phyloP scores from a whole-genome alignment of 2,113 vertebrate species.

The Gymnobelideus leadbeateri region DNA sequence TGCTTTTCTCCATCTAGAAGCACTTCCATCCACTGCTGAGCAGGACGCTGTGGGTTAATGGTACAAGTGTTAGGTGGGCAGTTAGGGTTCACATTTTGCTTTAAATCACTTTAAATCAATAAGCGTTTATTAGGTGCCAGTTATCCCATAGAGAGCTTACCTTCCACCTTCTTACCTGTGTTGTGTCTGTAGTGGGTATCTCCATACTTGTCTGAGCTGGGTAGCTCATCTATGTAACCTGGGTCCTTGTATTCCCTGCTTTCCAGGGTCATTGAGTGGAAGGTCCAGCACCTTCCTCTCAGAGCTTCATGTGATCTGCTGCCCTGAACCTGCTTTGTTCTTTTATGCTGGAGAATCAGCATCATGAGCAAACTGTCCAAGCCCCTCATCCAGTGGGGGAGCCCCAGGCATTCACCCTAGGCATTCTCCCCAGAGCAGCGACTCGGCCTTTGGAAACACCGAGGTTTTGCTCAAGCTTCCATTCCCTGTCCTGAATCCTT shows the following conservation, averaged over 20 bases:
- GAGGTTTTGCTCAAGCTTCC: neutral
- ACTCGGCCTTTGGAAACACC: neutral
- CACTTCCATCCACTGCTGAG: neutral
- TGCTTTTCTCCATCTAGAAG: neutral
- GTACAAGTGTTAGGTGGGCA: neutral
- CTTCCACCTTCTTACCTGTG: neutral
- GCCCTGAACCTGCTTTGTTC: neutral
- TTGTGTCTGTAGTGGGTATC: neutral
- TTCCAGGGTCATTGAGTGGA: neutral
- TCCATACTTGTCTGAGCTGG: neutral
- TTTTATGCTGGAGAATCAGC: neutral
- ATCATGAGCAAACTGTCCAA: neutral
- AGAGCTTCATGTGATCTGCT: neutral
- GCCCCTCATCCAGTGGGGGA: too few species aligned
- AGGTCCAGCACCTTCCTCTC: neutral
- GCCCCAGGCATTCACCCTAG: neutral
- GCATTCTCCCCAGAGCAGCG: conserved; percentile 28
- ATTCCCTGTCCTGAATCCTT: conserved; percentile 8
- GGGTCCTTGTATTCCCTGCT: neutral
- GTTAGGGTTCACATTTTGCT: neutral
- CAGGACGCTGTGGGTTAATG: neutral
- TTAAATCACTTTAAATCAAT: neutral
- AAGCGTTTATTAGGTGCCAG: neutral
- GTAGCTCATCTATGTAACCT: neutral
- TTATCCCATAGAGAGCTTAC: neutral